These are phyloP conservation scores for Ditylenchus weischeri DNA, from an alignment of 2,888 invertebrate species.

Conservation along the genomic window DNA sequence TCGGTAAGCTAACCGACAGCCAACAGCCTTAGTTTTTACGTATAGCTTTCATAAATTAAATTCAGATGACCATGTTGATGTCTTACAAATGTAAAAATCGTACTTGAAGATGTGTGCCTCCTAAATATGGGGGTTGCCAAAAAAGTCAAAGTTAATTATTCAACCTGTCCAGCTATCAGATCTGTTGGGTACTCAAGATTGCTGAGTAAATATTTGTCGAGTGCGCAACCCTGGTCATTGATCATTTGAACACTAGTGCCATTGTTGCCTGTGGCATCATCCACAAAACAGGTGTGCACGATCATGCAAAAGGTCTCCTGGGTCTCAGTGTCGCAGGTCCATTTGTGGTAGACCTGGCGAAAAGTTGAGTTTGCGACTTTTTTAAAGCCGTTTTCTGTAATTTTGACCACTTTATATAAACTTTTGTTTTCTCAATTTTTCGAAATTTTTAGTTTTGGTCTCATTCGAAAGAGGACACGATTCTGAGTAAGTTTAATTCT, in stretches of 20 bases:
- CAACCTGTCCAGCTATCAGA: constrained; percentile 46
- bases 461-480: no score
- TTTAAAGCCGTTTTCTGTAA: no score
- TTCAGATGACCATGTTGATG: no score
- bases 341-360: constrained; percentile 48
- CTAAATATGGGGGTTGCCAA: constrained; percentile 18
- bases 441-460: no score
- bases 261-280: constrained; percentile 46
- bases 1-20: no score
- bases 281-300: constrained; percentile 53
- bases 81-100: no score
- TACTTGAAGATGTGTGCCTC: constrained; percentile 56
- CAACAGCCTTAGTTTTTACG: no score
- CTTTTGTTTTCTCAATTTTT: no score
- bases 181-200: constrained; percentile 55
- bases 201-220: constrained; percentile 54
- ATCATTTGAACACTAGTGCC: constrained; percentile 41
- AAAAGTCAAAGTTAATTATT: background rate
- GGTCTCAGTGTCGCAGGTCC: constrained; percentile 54
- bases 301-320: constrained; percentile 54
- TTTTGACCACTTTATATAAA: no score
- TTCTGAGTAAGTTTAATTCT: no score
- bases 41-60: no score
- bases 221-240: constrained; percentile 43
- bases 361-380: no score